A percentile compares a stretch with the other conserved stretches of the same genome.
Evolutionary conservation across 2,797 vertebrate genomes (phyloP).

Genomic region (Arrhamphus sclerolepis): DNA sequence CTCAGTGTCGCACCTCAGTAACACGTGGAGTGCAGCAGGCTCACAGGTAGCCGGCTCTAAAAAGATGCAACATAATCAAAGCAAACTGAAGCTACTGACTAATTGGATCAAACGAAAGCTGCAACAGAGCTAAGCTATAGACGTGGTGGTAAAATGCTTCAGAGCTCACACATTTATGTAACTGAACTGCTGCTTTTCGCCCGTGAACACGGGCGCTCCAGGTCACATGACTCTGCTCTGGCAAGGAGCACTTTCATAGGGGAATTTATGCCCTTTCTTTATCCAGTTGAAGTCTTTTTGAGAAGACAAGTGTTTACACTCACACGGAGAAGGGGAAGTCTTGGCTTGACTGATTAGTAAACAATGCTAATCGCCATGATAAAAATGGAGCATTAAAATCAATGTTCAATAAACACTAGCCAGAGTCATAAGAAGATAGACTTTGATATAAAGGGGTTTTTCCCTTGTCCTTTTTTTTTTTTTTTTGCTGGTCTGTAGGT

Average conservation of each 20-base stretch:
- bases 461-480: slow-evolving; percentile 39
- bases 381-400: slow-evolving; percentile 78
- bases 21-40: not conserved
- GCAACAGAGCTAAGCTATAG: no score
- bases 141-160: no score
- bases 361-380: slow-evolving; percentile 76
- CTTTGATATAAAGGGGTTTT: slow-evolving; percentile 71
- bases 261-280: slow-evolving; percentile 62
- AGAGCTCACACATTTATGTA: no score
- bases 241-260: slow-evolving; percentile 53
- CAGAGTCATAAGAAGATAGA: slow-evolving; percentile 62
- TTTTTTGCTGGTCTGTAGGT: slow-evolving; percentile 59
- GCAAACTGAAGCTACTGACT: slow-evolving; percentile 55
- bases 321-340: slow-evolving; percentile 64
- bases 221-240: slow-evolving; percentile 61
- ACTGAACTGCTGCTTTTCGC: slow-evolving; percentile 22
- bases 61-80: slow-evolving; percentile 51
- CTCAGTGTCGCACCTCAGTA: not conserved
- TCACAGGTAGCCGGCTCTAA: not conserved
- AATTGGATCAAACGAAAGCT: no score
- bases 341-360: slow-evolving; percentile 72
- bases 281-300: slow-evolving; percentile 62
- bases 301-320: slow-evolving; percentile 76
- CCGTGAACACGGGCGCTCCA: slow-evolving; percentile 55
- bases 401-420: slow-evolving; percentile 71